Conservation (phyloP, 2,113 vertebrate genomes). For the Albula glossodonta region DNA sequence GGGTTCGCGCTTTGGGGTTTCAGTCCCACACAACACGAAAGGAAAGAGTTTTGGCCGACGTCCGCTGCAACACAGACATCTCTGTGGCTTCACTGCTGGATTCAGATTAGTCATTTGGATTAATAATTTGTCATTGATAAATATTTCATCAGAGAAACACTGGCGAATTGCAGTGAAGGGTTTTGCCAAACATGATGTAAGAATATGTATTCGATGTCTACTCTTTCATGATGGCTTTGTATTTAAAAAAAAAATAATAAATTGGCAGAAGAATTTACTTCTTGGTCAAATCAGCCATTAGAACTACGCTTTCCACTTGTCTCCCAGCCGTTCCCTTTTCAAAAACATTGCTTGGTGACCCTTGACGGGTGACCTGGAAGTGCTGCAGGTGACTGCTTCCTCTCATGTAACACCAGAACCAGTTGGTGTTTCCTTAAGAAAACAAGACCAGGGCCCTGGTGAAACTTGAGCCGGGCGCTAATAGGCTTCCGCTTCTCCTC, state of each 20-base stretch:
- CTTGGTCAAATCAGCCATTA: background rate
- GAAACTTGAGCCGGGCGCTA: slow-evolving; percentile 64
- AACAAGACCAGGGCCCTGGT: slow-evolving; percentile 54
- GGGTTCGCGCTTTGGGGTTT: background rate
- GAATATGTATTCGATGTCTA: background rate
- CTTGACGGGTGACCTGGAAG: slow-evolving; percentile 50
- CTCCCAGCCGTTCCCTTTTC: background rate
- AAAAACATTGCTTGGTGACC: slow-evolving; percentile 41
- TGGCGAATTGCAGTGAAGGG: background rate
- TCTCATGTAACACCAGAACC: slow-evolving; percentile 50
- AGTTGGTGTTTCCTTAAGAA: slow-evolving; percentile 68
- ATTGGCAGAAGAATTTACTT: background rate
- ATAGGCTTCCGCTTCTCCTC: slow-evolving; percentile 47
- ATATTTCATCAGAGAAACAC: background rate
- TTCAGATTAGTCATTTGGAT: background rate
- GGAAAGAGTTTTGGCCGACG: background rate
- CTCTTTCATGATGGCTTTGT: background rate
- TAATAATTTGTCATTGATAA: background rate
- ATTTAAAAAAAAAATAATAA: background rate
- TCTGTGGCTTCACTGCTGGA: background rate
- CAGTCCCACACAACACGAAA: background rate
- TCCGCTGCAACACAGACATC: background rate
- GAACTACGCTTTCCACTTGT: slow-evolving; percentile 39
- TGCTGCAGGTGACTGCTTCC: slow-evolving; percentile 60
- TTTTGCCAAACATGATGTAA: background rate